These are phyloP conservation scores for Choristoneura rosaceana DNA, from an alignment of 2,888 invertebrate species.

Conservation along the genomic window DNA sequence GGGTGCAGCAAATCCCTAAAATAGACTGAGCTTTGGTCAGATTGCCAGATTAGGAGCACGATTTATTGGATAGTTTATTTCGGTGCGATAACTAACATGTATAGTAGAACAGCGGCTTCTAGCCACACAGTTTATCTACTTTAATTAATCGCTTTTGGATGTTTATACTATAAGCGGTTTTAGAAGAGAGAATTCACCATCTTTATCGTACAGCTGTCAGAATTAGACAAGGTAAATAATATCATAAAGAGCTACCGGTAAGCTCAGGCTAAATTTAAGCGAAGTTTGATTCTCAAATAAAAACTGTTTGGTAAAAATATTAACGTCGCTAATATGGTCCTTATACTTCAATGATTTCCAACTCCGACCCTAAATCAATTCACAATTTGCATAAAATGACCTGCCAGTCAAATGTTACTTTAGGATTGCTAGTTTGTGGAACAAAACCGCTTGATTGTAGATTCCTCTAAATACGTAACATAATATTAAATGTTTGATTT, in stretches of 20 bases:
- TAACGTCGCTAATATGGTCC: too few relatives aligned
- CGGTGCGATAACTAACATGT: constrained; percentile 26
- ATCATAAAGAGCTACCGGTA: neutral
- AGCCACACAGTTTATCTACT: constrained; percentile 16
- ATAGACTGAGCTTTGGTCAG: constrained; percentile 37
- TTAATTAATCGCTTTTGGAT: constrained; percentile 15
- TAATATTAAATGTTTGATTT: constrained; percentile 36
- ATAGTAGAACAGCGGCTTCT: neutral
- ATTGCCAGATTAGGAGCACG: constrained; percentile 39
- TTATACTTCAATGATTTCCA: too few relatives aligned
- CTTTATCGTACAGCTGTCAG: neutral
- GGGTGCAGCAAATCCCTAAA: constrained; percentile 41
- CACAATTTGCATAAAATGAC: too few relatives aligned
- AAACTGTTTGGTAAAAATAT: too few relatives aligned
- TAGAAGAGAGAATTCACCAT: neutral
- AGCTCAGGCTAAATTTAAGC: too few relatives aligned
- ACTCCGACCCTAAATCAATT: too few relatives aligned
- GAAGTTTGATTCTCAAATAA: too few relatives aligned
- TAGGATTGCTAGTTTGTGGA: too few relatives aligned
- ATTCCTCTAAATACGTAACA: neutral
- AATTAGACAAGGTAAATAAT: neutral
- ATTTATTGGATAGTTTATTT: constrained; percentile 43
- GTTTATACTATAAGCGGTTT: neutral
- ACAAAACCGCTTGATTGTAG: neutral
- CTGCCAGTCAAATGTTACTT: too few relatives aligned